A percentile compares a stretch with the other conserved stretches of the same genome.
Conservation (phyloP, 2,113 vertebrate genomes). For the Piprites chloris region DNA sequence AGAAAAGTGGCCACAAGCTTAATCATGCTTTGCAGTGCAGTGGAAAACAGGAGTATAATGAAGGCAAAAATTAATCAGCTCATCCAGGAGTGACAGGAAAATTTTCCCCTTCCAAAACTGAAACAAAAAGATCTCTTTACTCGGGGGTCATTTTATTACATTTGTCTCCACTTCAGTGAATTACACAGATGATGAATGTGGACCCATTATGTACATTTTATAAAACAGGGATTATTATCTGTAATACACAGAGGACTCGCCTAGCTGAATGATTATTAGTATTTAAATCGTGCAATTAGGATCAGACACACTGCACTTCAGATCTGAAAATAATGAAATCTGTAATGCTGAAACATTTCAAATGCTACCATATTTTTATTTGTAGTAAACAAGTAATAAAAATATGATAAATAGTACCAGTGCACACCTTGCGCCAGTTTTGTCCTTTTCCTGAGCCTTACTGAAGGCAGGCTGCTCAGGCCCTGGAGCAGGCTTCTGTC, state of each 20-base stretch:
- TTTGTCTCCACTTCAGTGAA: slow-evolving; percentile 8
- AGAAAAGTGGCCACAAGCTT: background rate
- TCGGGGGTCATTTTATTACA: slow-evolving; percentile 25
- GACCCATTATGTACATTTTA: background rate
- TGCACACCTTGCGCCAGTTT: background rate
- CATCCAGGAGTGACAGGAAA: background rate
- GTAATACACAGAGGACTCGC: background rate
- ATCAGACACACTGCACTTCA: background rate
- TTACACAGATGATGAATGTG: background rate
- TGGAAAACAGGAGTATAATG: background rate
- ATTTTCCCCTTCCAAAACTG: background rate
- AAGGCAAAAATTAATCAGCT: background rate
- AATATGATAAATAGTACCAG: background rate
- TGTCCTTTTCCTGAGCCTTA: background rate
- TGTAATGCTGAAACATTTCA: background rate
- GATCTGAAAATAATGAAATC: slow-evolving; percentile 6
- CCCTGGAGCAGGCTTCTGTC: background rate
- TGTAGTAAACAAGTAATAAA: slow-evolving; percentile 26
- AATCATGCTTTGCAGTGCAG: background rate
- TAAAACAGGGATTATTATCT: slow-evolving; percentile 1
- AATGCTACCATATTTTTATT: background rate
- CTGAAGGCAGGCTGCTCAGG: background rate
- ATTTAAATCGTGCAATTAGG: slow-evolving; percentile 24
- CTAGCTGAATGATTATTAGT: slow-evolving; percentile 5
- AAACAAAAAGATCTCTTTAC: background rate